Evolutionary conservation across 2,797 vertebrate species (phyloP), one percentile per base, ranked within the genome.

Genomic region (Graptemys geographica): DNA sequence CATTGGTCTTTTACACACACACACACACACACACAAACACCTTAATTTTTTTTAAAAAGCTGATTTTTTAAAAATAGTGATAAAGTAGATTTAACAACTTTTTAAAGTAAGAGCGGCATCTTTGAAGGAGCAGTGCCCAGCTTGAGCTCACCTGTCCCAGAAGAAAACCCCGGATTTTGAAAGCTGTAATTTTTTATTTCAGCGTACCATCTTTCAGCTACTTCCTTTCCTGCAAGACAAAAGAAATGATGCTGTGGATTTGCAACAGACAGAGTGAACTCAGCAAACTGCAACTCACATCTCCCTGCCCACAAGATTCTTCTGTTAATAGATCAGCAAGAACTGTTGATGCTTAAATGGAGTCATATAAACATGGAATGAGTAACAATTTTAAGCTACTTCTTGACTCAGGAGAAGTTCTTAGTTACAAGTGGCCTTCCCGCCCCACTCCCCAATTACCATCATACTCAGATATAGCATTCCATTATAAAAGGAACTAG

Each of bases 101-200:
- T 82, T 90, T 88, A 81, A 88, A 94, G 69, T 4, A 95, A 81
- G 88, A 88, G 9, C 15, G 83, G 18, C 0, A 0, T 5, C 89
- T 79, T 52, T 83, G 41, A 91, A 83, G 57, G 76, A 78, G 51
- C 1, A 79, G 28, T 33, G 19, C 12, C 4, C 37, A 49, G 9
- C 31, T n/a, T 87, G 23, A 88, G 95, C 98, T 99, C 96, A 99
- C 99, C 99, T 33, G 99, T 99, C 91, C 98, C 99, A 4, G 99
- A 99, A 94, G 99, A 99, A 98, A 99, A 99, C 81, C 99, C 99
- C 27, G 99, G 99, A 37, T 98, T 98, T 98, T 98, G 99, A 97
- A 99, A 99, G 98, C 99, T 99, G 97, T 99, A 99, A 94, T 99
- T 99, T 95, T 99, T 99, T 92, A 99, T 99, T 96, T 99, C 99